These are phyloP conservation scores for Cecidostiba fungosa DNA, from an alignment of 2,888 invertebrate species.

Conservation along the genomic window DNA sequence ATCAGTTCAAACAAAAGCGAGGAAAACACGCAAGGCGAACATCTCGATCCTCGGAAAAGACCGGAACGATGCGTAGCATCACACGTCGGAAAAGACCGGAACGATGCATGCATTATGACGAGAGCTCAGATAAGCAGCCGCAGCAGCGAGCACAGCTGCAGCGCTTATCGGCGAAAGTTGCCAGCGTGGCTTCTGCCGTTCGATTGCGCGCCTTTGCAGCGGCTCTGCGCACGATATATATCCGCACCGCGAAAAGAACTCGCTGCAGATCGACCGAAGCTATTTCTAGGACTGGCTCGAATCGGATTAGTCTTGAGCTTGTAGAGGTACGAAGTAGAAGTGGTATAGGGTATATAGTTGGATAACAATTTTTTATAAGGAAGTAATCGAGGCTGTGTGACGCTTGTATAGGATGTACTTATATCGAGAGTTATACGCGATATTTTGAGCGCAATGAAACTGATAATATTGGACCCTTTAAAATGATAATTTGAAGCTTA, in stretches of 20 bases:
- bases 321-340: not conserved
- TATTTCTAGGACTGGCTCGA: not conserved
- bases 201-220: slow-evolving; percentile 28
- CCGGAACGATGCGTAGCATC: not conserved
- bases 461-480: too few species aligned
- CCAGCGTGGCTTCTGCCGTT: slow-evolving; percentile 56
- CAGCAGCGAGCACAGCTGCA: not conserved
- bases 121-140: not conserved
- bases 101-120: slow-evolving; percentile 22
- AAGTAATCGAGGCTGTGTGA: too few species aligned
- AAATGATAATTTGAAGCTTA: too few species aligned
- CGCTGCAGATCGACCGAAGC: not conserved
- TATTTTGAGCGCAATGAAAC: too few species aligned
- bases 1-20: not conserved
- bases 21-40: not conserved
- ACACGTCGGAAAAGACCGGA: not conserved
- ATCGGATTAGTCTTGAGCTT: not conserved
- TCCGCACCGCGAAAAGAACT: not conserved
- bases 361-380: too few species aligned
- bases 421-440: too few species aligned
- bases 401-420: too few species aligned
- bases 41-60: not conserved
- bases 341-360: too few species aligned
- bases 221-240: not conserved
- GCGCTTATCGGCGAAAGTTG: slow-evolving; percentile 58